These are phyloP conservation scores for Erynnis tages DNA, from an alignment of 2,888 invertebrate species.

Conservation along the genomic window DNA sequence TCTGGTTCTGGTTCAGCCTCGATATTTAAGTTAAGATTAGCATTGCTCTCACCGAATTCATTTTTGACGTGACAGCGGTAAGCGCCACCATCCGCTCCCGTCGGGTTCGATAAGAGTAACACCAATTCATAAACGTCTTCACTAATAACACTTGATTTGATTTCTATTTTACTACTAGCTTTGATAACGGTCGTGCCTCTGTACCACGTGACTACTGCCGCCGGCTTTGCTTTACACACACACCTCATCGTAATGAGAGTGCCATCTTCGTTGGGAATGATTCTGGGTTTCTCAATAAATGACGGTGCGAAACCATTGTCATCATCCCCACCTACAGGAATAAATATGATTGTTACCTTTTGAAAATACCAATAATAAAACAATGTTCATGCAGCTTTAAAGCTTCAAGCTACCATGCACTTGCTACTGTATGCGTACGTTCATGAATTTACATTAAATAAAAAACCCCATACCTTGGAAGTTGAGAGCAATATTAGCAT, in stretches of 20 bases:
- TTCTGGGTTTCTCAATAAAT: slow-evolving; percentile 98
- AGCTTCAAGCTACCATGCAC: slow-evolving; percentile 72
- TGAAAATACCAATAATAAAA: slow-evolving; percentile 20
- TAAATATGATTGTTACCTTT: slow-evolving; percentile 22
- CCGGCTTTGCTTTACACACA: slow-evolving; percentile 96
- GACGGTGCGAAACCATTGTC: slow-evolving; percentile 97
- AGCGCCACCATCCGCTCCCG: slow-evolving; percentile 80
- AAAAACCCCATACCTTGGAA: slow-evolving; percentile 93
- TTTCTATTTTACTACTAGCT: slow-evolving; percentile 92
- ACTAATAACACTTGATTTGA: slow-evolving; percentile 88
- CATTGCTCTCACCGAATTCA: slow-evolving; percentile 97
- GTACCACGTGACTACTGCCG: slow-evolving; percentile 97
- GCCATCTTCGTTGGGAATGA: slow-evolving; percentile 98
- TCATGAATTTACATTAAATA: slow-evolving; percentile 37
- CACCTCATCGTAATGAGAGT: slow-evolving; percentile 98
- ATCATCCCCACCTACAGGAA: slow-evolving; percentile 91
- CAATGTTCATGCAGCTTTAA: slow-evolving; percentile 62
- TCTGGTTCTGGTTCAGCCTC: slow-evolving; percentile 97
- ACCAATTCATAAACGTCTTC: slow-evolving; percentile 94
- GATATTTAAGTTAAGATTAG: slow-evolving; percentile 97
- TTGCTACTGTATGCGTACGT: slow-evolving; percentile 79
- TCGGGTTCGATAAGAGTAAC: slow-evolving; percentile 80
- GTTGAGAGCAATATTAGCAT: slow-evolving; percentile 99
- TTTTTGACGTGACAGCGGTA: slow-evolving; percentile 96
- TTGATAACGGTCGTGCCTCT: slow-evolving; percentile 92